Evolutionary conservation across 2,888 invertebrate species (phyloP).

Genomic region (Platerodrilus igneus): DNA sequence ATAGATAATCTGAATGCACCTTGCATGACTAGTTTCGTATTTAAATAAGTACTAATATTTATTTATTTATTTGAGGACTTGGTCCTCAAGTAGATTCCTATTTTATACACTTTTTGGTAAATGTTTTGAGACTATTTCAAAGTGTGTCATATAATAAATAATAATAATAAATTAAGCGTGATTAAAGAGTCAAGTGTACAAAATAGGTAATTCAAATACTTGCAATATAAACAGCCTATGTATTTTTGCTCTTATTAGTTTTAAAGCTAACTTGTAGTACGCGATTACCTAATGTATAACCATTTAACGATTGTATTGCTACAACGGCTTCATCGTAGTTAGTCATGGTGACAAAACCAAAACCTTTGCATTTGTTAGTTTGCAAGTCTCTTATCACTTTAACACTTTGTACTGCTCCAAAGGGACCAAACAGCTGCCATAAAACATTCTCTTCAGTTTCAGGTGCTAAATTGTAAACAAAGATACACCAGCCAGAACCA

Average conservation of each 20-base stretch:
- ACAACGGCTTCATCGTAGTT: conserved; percentile 96
- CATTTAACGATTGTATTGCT: conserved; percentile 94
- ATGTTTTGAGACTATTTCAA: no score
- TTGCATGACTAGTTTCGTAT: conserved; percentile 50
- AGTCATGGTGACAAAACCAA: conserved; percentile 98
- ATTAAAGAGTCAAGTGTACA: conserved; percentile 22
- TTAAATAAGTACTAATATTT: conserved; percentile 43
- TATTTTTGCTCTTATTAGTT: conserved; percentile 79
- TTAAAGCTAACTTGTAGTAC: conserved; percentile 97
- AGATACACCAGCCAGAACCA: conserved; percentile 88
- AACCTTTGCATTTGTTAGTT: conserved; percentile 97
- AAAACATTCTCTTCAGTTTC: conserved; percentile 88
- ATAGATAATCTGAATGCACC: conserved; percentile 48
- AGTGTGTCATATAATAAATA: conserved; percentile 18
- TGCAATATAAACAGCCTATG: conserved; percentile 45
- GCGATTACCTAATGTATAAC: conserved; percentile 91
- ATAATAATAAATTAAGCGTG: conserved; percentile 3
- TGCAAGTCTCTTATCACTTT: conserved; percentile 94
- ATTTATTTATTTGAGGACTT: conserved; percentile 23
- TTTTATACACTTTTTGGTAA: no score
- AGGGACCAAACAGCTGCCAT: conserved; percentile 95
- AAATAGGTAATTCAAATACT: conserved; percentile 23
- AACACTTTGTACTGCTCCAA: conserved; percentile 95
- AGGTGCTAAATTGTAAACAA: conserved; percentile 88
- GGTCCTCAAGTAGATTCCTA: no score